Evolutionary conservation across 2,113 vertebrate genomes (phyloP).

Genomic region (Rallus limicola): DNA sequence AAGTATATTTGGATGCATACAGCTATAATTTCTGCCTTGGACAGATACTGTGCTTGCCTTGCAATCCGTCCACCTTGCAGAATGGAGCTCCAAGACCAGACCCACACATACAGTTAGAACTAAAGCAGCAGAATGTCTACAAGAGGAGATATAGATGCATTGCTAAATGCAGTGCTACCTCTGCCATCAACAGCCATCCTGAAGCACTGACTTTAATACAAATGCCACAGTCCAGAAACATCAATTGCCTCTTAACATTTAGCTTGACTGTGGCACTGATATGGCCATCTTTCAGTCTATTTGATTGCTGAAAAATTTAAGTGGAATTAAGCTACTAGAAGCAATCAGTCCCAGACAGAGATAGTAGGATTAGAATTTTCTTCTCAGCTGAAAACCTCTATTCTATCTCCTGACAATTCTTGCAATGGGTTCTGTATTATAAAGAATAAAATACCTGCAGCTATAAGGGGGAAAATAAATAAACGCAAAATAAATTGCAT

Average conservation of each 20-base stretch:
- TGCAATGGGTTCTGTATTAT: neutral
- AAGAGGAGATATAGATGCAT: neutral
- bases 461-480: neutral
- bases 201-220: neutral
- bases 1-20: neutral
- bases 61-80: neutral
- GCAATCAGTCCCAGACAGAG: neutral
- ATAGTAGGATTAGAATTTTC: neutral
- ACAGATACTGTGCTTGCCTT: neutral
- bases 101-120: rapidly evolving
- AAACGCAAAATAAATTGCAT: conserved; percentile 17
- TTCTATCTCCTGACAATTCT: neutral
- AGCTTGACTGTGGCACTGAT: neutral
- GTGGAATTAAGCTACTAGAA: neutral
- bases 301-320: neutral
- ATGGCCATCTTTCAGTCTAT: neutral
- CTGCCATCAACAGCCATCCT: neutral
- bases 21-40: neutral
- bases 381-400: neutral
- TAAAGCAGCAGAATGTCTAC: neutral
- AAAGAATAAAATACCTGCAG: neutral
- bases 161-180: neutral
- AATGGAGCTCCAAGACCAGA: neutral
- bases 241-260: neutral
- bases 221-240: neutral